Conservation (phyloP, 2,797 vertebrate species). For the Sarcoramphus papa region DNA sequence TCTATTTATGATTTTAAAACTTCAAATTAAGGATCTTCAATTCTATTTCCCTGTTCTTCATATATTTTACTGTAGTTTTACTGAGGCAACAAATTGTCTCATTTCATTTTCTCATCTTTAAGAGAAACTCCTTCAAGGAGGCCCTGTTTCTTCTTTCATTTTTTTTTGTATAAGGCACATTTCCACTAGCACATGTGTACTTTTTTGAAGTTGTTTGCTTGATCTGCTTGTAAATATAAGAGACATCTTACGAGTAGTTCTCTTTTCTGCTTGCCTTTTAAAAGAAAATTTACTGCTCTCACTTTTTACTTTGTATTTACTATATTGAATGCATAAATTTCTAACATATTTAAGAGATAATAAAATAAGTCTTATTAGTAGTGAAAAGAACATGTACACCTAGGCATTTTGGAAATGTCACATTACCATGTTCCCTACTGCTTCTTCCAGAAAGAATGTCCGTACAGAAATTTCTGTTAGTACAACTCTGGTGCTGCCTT, state of each 20-base stretch:
- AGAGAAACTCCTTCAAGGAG: background rate
- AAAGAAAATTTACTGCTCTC: background rate
- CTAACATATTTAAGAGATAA: background rate
- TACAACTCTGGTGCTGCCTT: background rate
- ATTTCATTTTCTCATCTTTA: background rate
- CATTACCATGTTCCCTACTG: background rate
- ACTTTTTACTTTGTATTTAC: background rate
- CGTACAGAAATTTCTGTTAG: background rate
- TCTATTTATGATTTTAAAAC: background rate
- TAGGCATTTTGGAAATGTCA: background rate
- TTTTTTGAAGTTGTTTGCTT: background rate
- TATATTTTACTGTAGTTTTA: background rate
- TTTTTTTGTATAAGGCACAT: background rate
- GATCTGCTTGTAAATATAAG: background rate
- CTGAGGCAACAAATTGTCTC: background rate
- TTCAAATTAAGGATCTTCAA: background rate
- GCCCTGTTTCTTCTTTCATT: background rate
- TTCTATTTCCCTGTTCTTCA: background rate
- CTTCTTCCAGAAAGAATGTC: background rate
- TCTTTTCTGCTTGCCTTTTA: background rate
- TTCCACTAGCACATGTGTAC: background rate
- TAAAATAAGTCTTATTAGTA: background rate
- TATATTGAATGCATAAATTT: background rate
- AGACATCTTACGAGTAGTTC: fast-evolving
- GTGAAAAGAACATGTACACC: background rate